phyloP scores from a whole-genome alignment of 2,888 invertebrate genomes.

The Dilophus febrilis region DNA sequence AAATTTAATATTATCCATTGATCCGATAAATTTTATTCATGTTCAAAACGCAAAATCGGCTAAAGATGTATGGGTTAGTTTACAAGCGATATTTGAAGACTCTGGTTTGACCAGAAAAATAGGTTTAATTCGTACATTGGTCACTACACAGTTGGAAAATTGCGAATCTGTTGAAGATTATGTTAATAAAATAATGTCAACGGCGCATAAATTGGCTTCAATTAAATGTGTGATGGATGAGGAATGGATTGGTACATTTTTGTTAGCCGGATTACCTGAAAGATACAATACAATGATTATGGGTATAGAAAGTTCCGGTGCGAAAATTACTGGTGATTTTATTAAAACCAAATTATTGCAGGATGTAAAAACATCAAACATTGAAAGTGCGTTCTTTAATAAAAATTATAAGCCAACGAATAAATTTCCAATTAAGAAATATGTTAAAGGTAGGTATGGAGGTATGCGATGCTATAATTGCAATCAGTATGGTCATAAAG shows the following conservation, averaged over 20 bases:
- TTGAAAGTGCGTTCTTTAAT: background rate
- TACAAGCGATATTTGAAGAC: too few relatives aligned
- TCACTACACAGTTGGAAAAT: too few relatives aligned
- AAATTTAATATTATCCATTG: too few relatives aligned
- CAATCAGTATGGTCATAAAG: too few relatives aligned
- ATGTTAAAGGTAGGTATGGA: too few relatives aligned
- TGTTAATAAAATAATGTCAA: too few relatives aligned
- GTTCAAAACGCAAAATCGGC: too few relatives aligned
- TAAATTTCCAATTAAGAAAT: too few relatives aligned
- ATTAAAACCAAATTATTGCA: constrained; percentile 5
- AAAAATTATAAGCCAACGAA: background rate
- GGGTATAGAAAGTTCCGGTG: constrained; percentile 9
- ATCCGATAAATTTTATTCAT: too few relatives aligned
- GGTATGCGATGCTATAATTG: background rate
- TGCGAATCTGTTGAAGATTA: constrained; percentile 13
- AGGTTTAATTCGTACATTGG: too few relatives aligned
- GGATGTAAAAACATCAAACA: constrained; percentile 5
- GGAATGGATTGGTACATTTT: background rate
- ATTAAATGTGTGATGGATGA: background rate
- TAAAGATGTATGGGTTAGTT: too few relatives aligned
- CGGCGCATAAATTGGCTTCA: background rate
- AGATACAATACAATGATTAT: background rate
- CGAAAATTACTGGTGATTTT: constrained; percentile 9
- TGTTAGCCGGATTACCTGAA: background rate
- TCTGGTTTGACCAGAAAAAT: too few relatives aligned